These are phyloP conservation scores for Drosophila sp. DNA, from an alignment of 1,140 invertebrate genomes.

Conservation along the genomic window DNA sequence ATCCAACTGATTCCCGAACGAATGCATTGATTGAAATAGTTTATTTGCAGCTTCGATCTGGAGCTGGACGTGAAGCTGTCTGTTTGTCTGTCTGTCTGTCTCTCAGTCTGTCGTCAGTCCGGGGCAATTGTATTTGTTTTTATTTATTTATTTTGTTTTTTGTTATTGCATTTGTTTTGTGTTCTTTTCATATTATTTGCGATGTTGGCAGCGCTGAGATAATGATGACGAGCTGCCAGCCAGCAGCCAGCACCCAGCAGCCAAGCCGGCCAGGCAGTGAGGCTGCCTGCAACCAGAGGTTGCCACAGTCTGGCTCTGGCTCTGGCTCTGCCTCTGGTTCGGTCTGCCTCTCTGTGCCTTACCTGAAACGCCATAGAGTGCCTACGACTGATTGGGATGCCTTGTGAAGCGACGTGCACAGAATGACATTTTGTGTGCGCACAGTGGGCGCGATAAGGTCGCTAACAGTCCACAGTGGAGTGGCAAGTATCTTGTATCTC, in stretches of 20 bases:
- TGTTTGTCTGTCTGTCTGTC: constrained; percentile 3
- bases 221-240: constrained; percentile 81
- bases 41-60: constrained; percentile 67
- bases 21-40: constrained; percentile 80
- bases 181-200: constrained; percentile 79
- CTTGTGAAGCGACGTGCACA: constrained; percentile 77
- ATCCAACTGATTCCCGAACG: constrained; percentile 49
- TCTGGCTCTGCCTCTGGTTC: not conserved
- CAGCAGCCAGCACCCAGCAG: constrained; percentile 12
- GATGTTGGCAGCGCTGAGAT: constrained; percentile 81
- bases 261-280: constrained; percentile 18
- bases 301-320: not conserved
- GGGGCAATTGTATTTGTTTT: constrained; percentile 49
- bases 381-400: constrained; percentile 79
- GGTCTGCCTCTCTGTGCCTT: constrained; percentile 42
- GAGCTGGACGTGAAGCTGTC: constrained; percentile 33
- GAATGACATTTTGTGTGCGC: constrained; percentile 80
- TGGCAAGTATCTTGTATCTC: constrained; percentile 15
- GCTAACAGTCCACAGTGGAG: constrained; percentile 28
- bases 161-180: constrained; percentile 41
- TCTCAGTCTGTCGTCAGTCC: constrained; percentile 4
- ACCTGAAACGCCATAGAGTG: constrained; percentile 71
- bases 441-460: constrained; percentile 81
- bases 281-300: constrained; percentile 33
- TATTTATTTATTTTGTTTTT: constrained; percentile 28